phyloP scores from a whole-genome alignment of 2,888 invertebrate species.

The Platycnemis pennipes region DNA sequence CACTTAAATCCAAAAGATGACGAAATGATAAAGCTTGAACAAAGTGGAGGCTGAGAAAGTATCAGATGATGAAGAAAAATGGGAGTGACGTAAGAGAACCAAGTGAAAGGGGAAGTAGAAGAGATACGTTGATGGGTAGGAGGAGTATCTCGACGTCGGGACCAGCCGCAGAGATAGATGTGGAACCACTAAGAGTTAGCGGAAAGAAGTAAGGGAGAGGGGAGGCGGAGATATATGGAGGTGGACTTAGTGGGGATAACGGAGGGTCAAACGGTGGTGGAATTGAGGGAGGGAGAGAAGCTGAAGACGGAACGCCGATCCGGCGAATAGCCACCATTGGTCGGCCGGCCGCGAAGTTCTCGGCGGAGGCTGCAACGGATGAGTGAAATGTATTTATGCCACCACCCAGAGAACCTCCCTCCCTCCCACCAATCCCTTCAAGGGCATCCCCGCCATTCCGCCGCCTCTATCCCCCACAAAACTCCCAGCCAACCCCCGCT shows the following conservation, averaged over 20 bases:
- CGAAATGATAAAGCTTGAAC: too few relatives aligned
- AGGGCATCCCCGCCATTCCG: not conserved
- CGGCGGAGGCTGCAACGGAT: not conserved
- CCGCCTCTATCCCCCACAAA: not conserved
- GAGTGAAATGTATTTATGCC: constrained; percentile 33
- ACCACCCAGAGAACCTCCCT: not conserved
- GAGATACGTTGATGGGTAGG: not conserved
- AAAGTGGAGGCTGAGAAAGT: not conserved
- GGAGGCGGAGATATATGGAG: not conserved
- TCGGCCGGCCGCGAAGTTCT: not conserved
- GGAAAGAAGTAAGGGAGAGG: not conserved
- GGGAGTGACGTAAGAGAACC: not conserved
- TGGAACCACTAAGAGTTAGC: not conserved
- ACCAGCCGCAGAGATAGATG: not conserved
- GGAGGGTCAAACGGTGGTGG: not conserved
- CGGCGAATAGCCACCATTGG: not conserved
- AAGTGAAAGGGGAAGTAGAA: not conserved
- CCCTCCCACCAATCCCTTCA: not conserved
- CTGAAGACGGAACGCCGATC: not conserved
- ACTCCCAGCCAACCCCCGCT: not conserved
- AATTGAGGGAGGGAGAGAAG: not conserved
- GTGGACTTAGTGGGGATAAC: not conserved
- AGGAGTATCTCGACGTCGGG: not conserved
- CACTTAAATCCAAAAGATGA: too few relatives aligned
- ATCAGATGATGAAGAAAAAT: not conserved